Percentiles rank a stretch among this genome's conserved stretches.
These are phyloP conservation scores for Portunus trituberculatus DNA, from an alignment of 1,140 invertebrate species.

Conservation along the genomic window DNA sequence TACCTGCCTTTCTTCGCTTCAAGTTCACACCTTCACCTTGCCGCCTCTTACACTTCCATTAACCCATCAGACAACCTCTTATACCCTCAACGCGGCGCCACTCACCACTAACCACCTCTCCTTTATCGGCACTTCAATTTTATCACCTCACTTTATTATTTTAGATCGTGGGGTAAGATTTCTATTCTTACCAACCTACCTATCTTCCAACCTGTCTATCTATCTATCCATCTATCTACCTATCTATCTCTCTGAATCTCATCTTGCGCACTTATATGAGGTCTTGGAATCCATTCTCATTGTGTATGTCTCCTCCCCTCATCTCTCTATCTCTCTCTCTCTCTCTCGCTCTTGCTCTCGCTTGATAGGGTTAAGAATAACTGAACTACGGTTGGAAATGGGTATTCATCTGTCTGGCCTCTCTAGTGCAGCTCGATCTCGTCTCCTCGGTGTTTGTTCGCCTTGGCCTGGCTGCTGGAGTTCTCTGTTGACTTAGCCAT, in stretches of 20 bases:
- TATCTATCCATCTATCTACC: no score
- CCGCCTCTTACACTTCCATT: not conserved
- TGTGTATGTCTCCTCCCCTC: no score
- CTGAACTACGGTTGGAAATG: not conserved
- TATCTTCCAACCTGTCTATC: not conserved
- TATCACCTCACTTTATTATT: not conserved
- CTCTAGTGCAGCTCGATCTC: not conserved
- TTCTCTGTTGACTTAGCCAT: conserved; percentile 46
- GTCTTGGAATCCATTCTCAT: no score
- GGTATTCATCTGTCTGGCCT: no score
- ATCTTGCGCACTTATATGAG: no score
- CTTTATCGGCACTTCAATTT: not conserved
- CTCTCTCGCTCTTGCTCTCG: no score
- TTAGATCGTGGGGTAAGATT: not conserved
- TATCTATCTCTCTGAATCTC: no score
- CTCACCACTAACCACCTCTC: not conserved
- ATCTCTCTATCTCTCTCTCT: no score
- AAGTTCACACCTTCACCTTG: not conserved
- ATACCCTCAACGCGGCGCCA: not conserved
- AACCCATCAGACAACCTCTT: not conserved
- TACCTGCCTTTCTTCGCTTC: not conserved
- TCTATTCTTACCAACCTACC: not conserved
- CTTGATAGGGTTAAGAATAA: not conserved
- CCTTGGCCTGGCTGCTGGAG: not conserved
- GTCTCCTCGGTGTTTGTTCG: not conserved